Conservation (phyloP, 2,888 invertebrate genomes). For the Gymnocheta viridis region DNA sequence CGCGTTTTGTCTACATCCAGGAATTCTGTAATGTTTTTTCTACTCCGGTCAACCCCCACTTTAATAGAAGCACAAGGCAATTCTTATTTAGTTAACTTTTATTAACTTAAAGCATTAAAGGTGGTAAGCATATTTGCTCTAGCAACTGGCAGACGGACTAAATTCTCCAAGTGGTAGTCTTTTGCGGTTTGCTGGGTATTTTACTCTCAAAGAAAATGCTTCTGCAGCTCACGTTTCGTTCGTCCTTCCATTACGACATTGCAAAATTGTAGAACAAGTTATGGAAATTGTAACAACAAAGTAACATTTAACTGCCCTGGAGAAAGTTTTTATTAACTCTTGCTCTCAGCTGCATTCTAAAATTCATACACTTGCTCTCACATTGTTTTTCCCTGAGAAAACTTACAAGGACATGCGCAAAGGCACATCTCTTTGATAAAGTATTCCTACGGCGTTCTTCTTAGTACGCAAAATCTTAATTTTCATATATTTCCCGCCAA, state of each 20-base stretch:
- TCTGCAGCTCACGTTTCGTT: background rate
- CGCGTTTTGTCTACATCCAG: background rate
- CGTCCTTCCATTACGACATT: background rate
- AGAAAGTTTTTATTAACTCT: slow-evolving; percentile 72
- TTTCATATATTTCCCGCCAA: slow-evolving; percentile 70
- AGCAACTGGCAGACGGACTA: no score
- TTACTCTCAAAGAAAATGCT: background rate
- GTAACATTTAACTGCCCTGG: slow-evolving; percentile 73
- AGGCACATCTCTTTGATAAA: background rate
- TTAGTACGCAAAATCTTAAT: slow-evolving; percentile 34
- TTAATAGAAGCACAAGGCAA: no score
- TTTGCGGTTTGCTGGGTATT: background rate
- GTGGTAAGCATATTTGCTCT: no score
- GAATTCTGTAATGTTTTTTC: background rate
- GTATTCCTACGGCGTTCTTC: background rate
- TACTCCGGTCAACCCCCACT: background rate
- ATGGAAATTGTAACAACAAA: slow-evolving; percentile 55
- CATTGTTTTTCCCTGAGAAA: background rate
- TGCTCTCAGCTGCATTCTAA: slow-evolving; percentile 2
- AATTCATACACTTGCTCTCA: background rate
- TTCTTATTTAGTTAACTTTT: no score
- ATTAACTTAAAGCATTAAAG: no score
- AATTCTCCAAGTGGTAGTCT: background rate
- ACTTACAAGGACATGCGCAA: slow-evolving; percentile 13
- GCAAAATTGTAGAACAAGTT: background rate